These are phyloP conservation scores for Agonopterix arenella DNA, from an alignment of 2,888 invertebrate genomes.

Conservation along the genomic window DNA sequence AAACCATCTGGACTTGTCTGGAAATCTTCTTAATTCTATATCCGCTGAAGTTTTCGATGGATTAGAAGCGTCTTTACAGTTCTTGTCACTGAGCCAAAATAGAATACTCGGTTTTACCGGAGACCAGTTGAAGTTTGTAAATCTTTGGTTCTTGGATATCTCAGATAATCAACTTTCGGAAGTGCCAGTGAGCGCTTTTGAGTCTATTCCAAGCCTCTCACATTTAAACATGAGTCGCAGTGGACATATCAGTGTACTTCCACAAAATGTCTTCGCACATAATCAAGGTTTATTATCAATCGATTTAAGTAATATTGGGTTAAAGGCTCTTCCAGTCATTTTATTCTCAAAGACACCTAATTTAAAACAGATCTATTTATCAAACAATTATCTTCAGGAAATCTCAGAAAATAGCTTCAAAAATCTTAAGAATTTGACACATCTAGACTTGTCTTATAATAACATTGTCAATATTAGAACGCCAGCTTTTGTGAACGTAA, in stretches of 20 bases:
- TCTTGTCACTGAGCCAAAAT: conserved; percentile 85
- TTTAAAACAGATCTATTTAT: conserved; percentile 81
- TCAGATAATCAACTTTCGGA: conserved; percentile 88
- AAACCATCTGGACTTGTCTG: conserved; percentile 84
- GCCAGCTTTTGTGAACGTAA: conserved; percentile 86
- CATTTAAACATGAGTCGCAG: conserved; percentile 88
- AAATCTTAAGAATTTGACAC: conserved; percentile 84
- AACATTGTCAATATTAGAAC: conserved; percentile 85
- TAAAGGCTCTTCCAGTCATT: conserved; percentile 85
- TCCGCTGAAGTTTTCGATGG: conserved; percentile 86
- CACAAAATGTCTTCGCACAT: conserved; percentile 82
- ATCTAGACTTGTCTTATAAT: conserved; percentile 87
- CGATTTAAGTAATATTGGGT: conserved; percentile 84
- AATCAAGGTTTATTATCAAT: conserved; percentile 81
- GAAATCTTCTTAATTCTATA: conserved; percentile 85
- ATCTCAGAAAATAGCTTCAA: conserved; percentile 87
- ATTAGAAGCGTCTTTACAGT: conserved; percentile 83
- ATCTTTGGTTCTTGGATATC: conserved; percentile 83
- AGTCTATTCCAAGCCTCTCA: conserved; percentile 80
- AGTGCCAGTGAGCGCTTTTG: conserved; percentile 81
- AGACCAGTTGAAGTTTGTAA: conserved; percentile 78
- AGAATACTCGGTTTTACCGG: conserved; percentile 82
- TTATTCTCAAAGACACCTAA: conserved; percentile 81
- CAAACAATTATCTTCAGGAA: conserved; percentile 85
- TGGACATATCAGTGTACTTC: conserved; percentile 79